A percentile compares a stretch with the other conserved stretches of the same genome.
These are phyloP conservation scores for Melieria omissa DNA, from an alignment of 2,888 invertebrate species.

Conservation along the genomic window DNA sequence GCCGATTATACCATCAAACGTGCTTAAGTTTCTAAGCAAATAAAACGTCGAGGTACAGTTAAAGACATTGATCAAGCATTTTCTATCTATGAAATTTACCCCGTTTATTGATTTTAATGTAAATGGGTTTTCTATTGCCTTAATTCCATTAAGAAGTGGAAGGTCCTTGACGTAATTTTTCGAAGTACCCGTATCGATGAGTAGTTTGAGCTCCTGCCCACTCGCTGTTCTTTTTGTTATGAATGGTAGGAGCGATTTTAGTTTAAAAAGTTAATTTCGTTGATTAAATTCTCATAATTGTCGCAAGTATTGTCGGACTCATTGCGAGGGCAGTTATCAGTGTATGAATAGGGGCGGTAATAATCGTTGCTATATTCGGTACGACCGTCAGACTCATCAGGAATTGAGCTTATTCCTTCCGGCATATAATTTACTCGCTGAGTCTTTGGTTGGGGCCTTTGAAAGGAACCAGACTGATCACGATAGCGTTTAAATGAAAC, in stretches of 20 bases:
- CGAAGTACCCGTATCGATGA: background rate
- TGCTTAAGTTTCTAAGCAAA: background rate
- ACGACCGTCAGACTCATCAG: too few species aligned
- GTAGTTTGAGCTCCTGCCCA: background rate
- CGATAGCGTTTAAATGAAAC: too few species aligned
- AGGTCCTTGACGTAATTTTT: slow-evolving; percentile 4
- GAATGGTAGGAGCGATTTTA: too few species aligned
- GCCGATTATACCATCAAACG: slow-evolving; percentile 6
- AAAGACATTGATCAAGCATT: background rate
- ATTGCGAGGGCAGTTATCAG: too few species aligned
- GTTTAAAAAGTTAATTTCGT: too few species aligned
- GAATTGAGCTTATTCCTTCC: background rate
- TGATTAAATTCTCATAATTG: too few species aligned
- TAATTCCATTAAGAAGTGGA: background rate
- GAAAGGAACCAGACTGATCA: background rate
- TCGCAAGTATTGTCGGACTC: too few species aligned
- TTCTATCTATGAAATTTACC: slow-evolving; percentile 5
- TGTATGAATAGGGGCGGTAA: too few species aligned
- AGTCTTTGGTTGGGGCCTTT: background rate
- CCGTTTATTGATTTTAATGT: slow-evolving; percentile 4
- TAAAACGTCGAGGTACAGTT: background rate
- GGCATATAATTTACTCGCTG: background rate
- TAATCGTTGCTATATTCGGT: too few species aligned
- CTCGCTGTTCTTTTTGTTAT: slow-evolving; percentile 11
- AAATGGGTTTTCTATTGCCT: background rate